These are phyloP conservation scores for Drosophila leonis DNA, from an alignment of 2,888 invertebrate genomes.

Conservation along the genomic window DNA sequence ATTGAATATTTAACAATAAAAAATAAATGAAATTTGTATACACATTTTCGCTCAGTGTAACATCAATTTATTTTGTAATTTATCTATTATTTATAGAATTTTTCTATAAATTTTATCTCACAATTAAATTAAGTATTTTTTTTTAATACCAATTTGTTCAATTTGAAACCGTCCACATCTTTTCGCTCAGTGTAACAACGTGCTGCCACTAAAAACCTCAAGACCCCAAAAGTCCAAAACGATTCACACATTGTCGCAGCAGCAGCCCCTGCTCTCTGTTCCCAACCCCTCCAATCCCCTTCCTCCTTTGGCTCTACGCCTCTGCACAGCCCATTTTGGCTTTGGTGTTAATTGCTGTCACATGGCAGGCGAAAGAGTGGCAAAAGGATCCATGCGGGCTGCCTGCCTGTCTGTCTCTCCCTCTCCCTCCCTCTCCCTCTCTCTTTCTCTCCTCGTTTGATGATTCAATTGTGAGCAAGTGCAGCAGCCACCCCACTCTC, in stretches of 20 bases:
- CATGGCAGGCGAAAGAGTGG: slow-evolving; percentile 59
- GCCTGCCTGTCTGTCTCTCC: background rate
- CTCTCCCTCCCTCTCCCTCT: background rate
- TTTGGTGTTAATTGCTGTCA: slow-evolving; percentile 79
- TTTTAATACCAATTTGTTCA: too few relatives aligned
- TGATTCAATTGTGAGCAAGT: slow-evolving; percentile 68
- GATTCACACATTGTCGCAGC: slow-evolving; percentile 15
- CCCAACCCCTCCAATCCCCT: background rate
- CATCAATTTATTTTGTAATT: background rate
- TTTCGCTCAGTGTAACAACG: slow-evolving; percentile 21
- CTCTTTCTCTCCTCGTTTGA: slow-evolving; percentile 38
- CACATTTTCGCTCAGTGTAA: too few relatives aligned
- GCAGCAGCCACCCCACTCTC: slow-evolving; percentile 23
- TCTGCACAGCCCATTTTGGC: slow-evolving; percentile 41
- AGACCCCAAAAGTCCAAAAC: slow-evolving; percentile 26
- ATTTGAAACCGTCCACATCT: too few relatives aligned
- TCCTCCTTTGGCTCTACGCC: background rate
- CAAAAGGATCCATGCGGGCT: slow-evolving; percentile 59
- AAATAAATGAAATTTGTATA: too few relatives aligned
- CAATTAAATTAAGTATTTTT: too few relatives aligned
- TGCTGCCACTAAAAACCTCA: slow-evolving; percentile 46
- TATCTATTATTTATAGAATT: background rate
- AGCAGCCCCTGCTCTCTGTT: background rate
- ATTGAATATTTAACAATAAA: too few relatives aligned
- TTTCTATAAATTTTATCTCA: background rate